phyloP scores from a whole-genome alignment of 2,888 invertebrate genomes.

The Acrobasis suavella region DNA sequence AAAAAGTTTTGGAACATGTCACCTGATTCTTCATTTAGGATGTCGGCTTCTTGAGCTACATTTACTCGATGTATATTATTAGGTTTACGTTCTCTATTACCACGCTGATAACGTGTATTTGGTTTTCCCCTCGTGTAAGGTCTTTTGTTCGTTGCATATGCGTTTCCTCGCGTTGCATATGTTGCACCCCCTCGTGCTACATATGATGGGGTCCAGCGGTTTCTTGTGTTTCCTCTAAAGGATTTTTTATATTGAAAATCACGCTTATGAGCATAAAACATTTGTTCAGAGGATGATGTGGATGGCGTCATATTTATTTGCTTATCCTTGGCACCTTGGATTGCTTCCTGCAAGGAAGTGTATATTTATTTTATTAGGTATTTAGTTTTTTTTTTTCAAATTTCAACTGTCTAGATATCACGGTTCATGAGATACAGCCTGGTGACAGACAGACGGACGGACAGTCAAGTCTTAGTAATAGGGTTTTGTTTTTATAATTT shows the following conservation, averaged over 20 bases:
- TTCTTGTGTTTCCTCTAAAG: background rate
- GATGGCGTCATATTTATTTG: background rate
- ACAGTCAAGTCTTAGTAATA: too few relatives aligned
- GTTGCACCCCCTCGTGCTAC: too few relatives aligned
- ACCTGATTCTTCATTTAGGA: too few relatives aligned
- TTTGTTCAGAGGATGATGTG: background rate
- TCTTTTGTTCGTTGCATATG: background rate
- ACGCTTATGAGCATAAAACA: background rate
- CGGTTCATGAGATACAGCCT: too few relatives aligned
- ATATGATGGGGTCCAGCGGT: background rate
- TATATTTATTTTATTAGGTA: too few relatives aligned
- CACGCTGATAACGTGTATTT: background rate
- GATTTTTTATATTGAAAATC: background rate
- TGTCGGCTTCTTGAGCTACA: background rate
- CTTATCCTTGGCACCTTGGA: slow-evolving; percentile 2
- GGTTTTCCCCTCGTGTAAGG: background rate
- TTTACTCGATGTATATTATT: background rate
- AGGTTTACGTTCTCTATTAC: background rate
- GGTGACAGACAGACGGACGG: too few relatives aligned
- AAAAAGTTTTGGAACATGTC: too few relatives aligned
- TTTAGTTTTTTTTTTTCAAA: too few relatives aligned
- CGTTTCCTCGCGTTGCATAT: too few relatives aligned
- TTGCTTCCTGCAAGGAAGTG: too few relatives aligned
- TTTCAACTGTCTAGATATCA: too few relatives aligned
- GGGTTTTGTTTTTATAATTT: too few relatives aligned